Evolutionary conservation across 2,888 invertebrate genomes (phyloP).

Genomic region (Tridacna gigas): DNA sequence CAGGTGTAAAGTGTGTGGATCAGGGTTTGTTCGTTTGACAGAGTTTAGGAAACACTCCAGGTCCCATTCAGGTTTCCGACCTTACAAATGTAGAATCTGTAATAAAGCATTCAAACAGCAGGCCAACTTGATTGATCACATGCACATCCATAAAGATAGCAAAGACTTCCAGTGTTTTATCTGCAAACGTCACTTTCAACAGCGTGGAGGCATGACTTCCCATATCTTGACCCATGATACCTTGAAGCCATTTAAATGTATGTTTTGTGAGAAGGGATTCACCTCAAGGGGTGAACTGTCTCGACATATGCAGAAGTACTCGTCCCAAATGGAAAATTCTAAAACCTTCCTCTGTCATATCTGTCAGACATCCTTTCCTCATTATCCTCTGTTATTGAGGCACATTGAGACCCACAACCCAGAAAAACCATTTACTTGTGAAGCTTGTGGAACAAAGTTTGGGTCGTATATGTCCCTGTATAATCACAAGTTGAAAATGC

Average conservation of each 20-base stretch:
- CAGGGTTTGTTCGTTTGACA: constrained; percentile 60
- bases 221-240: constrained; percentile 58
- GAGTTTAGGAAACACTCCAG: constrained; percentile 62
- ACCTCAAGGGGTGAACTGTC: constrained; percentile 56
- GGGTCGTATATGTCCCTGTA: constrained; percentile 52
- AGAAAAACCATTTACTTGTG: constrained; percentile 56
- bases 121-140: constrained; percentile 61
- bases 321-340: neutral
- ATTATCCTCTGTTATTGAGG: constrained; percentile 52
- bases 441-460: constrained; percentile 49
- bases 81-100: constrained; percentile 57
- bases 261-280: constrained; percentile 55
- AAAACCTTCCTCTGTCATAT: constrained; percentile 56
- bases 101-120: constrained; percentile 60
- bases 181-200: constrained; percentile 49
- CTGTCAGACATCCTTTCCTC: constrained; percentile 51
- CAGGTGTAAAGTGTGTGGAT: constrained; percentile 61
- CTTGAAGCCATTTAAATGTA: constrained; percentile 62
- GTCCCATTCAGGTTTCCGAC: constrained; percentile 60
- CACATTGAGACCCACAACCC: constrained; percentile 60
- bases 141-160: constrained; percentile 40
- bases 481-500: constrained; percentile 54
- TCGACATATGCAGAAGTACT: constrained; percentile 59
- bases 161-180: constrained; percentile 50
- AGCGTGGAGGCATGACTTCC: constrained; percentile 59